phyloP scores from a whole-genome alignment of 2,888 invertebrate species.

The Brenthis ino region DNA sequence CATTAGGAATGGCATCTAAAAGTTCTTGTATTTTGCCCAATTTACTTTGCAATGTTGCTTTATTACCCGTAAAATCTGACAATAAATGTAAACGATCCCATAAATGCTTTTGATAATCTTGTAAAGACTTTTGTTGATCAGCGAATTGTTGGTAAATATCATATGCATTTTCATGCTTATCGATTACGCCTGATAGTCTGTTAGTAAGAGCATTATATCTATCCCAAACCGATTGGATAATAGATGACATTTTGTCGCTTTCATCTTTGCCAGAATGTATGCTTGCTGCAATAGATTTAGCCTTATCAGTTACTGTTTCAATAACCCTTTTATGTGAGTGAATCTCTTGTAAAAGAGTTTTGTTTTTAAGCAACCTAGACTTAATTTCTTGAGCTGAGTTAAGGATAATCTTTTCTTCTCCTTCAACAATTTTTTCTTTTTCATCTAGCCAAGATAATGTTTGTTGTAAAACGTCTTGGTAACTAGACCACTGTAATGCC shows the following conservation, averaged over 20 bases:
- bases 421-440: conserved; percentile 89
- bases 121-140: conserved; percentile 92
- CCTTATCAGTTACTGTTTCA: conserved; percentile 95
- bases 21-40: conserved; percentile 91
- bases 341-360: conserved; percentile 94
- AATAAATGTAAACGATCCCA: conserved; percentile 93
- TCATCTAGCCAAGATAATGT: conserved; percentile 92
- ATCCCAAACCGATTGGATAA: conserved; percentile 87
- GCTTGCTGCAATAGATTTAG: conserved; percentile 85
- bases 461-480: conserved; percentile 92
- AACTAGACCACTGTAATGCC: conserved; percentile 91
- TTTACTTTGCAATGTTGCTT: conserved; percentile 91
- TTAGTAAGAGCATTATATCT: conserved; percentile 88
- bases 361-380: conserved; percentile 91
- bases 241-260: conserved; percentile 85
- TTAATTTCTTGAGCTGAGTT: conserved; percentile 92
- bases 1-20: conserved; percentile 89
- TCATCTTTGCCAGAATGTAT: conserved; percentile 81
- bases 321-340: conserved; percentile 94
- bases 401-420: conserved; percentile 87
- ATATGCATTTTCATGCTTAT: conserved; percentile 87
- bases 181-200: conserved; percentile 85
- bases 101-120: conserved; percentile 94
- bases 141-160: conserved; percentile 93
- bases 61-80: conserved; percentile 94